A percentile compares a stretch with the other conserved stretches of the same genome.
phyloP scores from a whole-genome alignment of 2,888 invertebrate genomes.

The Craniophora ligustri region DNA sequence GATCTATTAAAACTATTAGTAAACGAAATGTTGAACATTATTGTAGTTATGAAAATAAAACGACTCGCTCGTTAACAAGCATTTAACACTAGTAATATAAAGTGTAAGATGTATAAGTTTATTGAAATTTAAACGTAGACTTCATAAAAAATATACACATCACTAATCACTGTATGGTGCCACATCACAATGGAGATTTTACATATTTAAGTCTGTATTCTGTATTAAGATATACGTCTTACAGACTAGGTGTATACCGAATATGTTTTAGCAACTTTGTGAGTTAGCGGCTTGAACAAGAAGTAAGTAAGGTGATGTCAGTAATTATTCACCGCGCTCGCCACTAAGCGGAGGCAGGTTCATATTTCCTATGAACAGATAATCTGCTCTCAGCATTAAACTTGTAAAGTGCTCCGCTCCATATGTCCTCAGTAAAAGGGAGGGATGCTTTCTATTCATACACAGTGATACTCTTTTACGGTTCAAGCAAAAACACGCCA shows the following conservation, averaged over 20 bases:
- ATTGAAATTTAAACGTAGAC: too few species aligned
- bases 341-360: conserved; percentile 47
- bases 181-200: too few species aligned
- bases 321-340: conserved; percentile 47
- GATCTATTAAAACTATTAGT: conserved; percentile 19
- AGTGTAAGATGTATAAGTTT: too few species aligned
- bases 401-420: conserved; percentile 78
- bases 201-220: too few species aligned
- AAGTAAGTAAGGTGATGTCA: conserved; percentile 16
- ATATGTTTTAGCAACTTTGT: conserved; percentile 24
- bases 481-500: conserved; percentile 84
- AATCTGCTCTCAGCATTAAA: conserved; percentile 80
- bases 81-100: not conserved
- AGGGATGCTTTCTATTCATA: conserved; percentile 85
- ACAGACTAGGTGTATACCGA: not conserved
- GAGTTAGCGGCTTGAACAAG: conserved; percentile 9
- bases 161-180: too few species aligned
- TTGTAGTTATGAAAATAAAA: not conserved
- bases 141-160: too few species aligned
- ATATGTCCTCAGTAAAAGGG: conserved; percentile 82
- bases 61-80: not conserved
- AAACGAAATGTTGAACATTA: not conserved
- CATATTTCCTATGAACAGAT: conserved; percentile 71
- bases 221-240: conserved; percentile 4
- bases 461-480: conserved; percentile 85